Base-by-base conservation (phyloP, 2,797 vertebrate species). In the Scleropages formosus region DNA sequence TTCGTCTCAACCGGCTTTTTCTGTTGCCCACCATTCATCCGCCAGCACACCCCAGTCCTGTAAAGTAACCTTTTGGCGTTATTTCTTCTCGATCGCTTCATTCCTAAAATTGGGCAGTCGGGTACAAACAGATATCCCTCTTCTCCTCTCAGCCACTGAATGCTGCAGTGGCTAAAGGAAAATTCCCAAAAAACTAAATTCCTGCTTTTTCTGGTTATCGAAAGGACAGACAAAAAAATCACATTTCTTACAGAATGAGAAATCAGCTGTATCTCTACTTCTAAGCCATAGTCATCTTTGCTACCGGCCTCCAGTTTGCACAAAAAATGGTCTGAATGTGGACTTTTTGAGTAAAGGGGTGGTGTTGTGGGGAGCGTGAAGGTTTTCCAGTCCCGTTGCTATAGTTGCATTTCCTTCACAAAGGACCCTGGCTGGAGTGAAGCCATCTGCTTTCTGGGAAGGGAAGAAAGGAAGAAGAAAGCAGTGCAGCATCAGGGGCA, bases 321-420 rank as follows among this genome's bases (percentile, higher is more conserved):
- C 61, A 76, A 69, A 26, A 71, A 73, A 75, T 61, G 75, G 83
- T 79, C 77, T 79, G 85, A 78, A 78, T 24, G 27, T 60, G 6
- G 22, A 8, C 46, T 51, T 49, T 31, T 31, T 31, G 39, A 61
- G 63, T 26, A 70, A 46, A n/a, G 12, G 46, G 72, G n/a, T n/a
- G n/a, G n/a, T n/a, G n/a, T n/a, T n/a, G n/a, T n/a, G 59, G 22
- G 15, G 22, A n/a, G 27, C 62, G 20, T 16, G 46, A 44, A 77
- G 71, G 20, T n/a, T 68, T 27, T 18, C 18, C 26, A 3, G 59
- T 44, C 60, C 20, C 24, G 72, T 71, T 75, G 73, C 77, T 58
- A 70, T 74, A 78, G 65, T 39, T 63, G 26, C 65, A 46, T 62
- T 53, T n/a, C 27, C 13, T 66, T 78, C 58, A 84, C 83, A 84